Percentiles rank a stretch among this genome's conserved stretches.
These are phyloP conservation scores for Rhyacichthys aspro DNA, from an alignment of 2,797 vertebrate species.

Conservation along the genomic window DNA sequence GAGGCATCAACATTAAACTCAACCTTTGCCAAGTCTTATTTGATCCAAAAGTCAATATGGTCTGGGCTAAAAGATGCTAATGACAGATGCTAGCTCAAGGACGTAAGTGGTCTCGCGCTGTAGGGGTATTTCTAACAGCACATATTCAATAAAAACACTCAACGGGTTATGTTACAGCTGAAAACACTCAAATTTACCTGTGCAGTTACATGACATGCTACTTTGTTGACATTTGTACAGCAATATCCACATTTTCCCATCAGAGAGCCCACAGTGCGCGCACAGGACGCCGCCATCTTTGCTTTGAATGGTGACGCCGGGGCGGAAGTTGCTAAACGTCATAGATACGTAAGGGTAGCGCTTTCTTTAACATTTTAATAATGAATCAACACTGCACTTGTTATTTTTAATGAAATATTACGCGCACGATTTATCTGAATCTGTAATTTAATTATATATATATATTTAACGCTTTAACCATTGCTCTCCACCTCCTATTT, in stretches of 20 bases:
- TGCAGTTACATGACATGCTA: slow-evolving; percentile 22
- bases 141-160: accelerated
- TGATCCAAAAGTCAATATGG: background rate
- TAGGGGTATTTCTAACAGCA: accelerated
- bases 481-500: too few relatives aligned
- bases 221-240: slow-evolving; percentile 19
- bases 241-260: slow-evolving; percentile 61
- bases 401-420: too few relatives aligned
- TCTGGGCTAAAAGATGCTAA: slow-evolving; percentile 21
- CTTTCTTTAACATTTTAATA: too few relatives aligned
- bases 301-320: slow-evolving; percentile 13
- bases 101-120: background rate
- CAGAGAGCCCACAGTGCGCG: slow-evolving; percentile 49
- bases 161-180: accelerated
- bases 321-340: slow-evolving; percentile 46
- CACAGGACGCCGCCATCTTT: slow-evolving; percentile 78
- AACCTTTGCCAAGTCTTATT: accelerated
- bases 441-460: too few relatives aligned
- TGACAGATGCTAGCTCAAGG: slow-evolving; percentile 56
- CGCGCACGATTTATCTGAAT: too few relatives aligned
- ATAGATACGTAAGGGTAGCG: background rate
- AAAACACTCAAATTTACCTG: slow-evolving; percentile 48
- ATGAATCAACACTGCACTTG: too few relatives aligned
- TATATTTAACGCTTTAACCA: too few relatives aligned
- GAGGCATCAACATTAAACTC: accelerated